Evolutionary conservation across 2,113 vertebrate genomes (phyloP), one percentile per base, ranked within the genome.

Genomic region (Plectropomus leopardus): DNA sequence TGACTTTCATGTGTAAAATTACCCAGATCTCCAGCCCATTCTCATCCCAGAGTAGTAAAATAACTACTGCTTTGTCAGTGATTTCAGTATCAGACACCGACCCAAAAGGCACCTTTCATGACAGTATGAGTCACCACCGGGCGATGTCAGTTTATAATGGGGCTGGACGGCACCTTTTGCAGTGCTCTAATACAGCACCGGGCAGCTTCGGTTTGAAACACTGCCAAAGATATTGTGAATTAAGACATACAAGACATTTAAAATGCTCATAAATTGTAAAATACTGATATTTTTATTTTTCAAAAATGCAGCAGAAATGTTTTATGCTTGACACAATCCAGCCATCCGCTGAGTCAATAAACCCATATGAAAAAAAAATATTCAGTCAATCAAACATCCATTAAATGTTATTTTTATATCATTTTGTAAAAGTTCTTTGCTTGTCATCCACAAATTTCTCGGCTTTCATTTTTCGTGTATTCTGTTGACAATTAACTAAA

Each of bases 281-380:
- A 97, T 96, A 93, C 95, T 96, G 95, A 96, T 97, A 97, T 96
- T 98, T 93, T 98, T 97, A 97, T 97, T 98, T 92, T 92, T 93
- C 92, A 97, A 97, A 98, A 98, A 97, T 96, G 96, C 95, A 96
- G 96, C 96, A 96, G 96, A 97, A 97, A 95, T 97, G 96, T 95
- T 93, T 97, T 96, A 96, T 97, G 96, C 96, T 96, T 92, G 94
- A 96, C 96, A 96, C 96, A 97, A 96, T 96, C 96, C 94, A 95
- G 95, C 95, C 96, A 96, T 96, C 95, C 94, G 90, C 96, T 97
- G 96, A 97, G 96, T 96, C 95, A 94, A 94, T 94, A 95, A 93
- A 96, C 95, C 92, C 90, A 96, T 94, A 96, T 94, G 94, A 94
- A 94, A 96, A 87, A 93, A 83, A 40, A 40, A 9, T 69, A 89